phyloP scores from a whole-genome alignment of 1,140 invertebrate species.

The Zaprionus kolodkinae region DNA sequence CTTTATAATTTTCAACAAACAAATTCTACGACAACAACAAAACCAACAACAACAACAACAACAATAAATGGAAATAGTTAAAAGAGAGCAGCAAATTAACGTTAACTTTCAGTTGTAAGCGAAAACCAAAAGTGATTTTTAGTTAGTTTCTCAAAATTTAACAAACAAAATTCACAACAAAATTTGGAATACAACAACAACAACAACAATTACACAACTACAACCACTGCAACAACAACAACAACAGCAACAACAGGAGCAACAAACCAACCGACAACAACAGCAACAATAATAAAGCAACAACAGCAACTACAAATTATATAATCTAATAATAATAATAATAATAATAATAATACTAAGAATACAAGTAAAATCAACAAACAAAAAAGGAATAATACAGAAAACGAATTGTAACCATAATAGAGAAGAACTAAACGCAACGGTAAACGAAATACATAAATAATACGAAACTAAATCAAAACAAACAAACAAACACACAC shows the following conservation, averaged over 20 bases:
- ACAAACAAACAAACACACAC: conserved; percentile 14
- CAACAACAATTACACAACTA: conserved; percentile 58
- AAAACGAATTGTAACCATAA: conserved; percentile 47
- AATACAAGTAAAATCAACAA: conserved; percentile 34
- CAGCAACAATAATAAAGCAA: conserved; percentile 55
- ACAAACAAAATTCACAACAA: conserved; percentile 84
- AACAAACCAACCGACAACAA: conserved; percentile 60
- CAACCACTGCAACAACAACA: conserved; percentile 60
- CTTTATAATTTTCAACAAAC: conserved; percentile 52
- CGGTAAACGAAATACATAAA: conserved; percentile 41
- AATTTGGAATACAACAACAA: conserved; percentile 83
- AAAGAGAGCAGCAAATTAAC: conserved; percentile 64
- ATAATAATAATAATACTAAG: conserved; percentile 36
- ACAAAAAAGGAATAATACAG: conserved; percentile 48
- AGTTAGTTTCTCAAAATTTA: conserved; percentile 84
- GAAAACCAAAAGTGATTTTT: conserved; percentile 83
- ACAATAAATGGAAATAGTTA: conserved; percentile 60
- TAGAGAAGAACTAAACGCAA: conserved; percentile 43
- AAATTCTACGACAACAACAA: conserved; percentile 64
- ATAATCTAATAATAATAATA: conserved; percentile 49
- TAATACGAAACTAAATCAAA: conserved; percentile 33
- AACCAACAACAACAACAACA: conserved; percentile 50
- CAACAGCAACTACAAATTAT: conserved; percentile 55
- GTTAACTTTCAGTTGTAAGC: conserved; percentile 74
- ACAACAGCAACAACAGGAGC: conserved; percentile 57